A percentile compares a stretch with the other conserved stretches of the same genome.
phyloP scores from a whole-genome alignment of 2,797 vertebrate species.

The Synanceia verrucosa region DNA sequence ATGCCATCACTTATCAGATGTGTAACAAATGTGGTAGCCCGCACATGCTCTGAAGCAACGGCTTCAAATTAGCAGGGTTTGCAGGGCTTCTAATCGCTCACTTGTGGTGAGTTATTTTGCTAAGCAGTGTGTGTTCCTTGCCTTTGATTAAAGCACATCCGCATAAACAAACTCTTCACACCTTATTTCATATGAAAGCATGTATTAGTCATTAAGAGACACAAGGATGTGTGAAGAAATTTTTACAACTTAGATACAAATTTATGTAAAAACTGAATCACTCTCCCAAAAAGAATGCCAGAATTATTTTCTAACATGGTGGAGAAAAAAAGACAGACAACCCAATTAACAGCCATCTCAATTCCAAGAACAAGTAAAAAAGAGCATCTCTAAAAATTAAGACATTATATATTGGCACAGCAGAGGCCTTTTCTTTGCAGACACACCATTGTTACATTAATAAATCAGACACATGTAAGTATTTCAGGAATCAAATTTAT shows the following conservation, averaged over 20 bases:
- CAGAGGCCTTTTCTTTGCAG: neutral
- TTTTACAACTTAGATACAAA: too few species aligned
- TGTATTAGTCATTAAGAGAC: neutral
- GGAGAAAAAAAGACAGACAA: neutral
- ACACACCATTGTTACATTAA: neutral
- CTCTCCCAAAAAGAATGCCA: neutral
- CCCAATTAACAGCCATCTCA: too few species aligned
- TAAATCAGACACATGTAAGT: neutral
- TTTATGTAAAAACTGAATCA: neutral
- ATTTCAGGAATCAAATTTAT: neutral
- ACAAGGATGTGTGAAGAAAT: neutral
- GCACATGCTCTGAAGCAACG: neutral
- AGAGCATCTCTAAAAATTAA: neutral
- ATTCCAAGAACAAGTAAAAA: neutral
- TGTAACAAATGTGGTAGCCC: neutral
- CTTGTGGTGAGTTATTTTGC: neutral
- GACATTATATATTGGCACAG: neutral
- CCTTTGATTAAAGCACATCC: neutral
- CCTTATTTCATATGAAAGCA: neutral
- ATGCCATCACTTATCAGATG: slow-evolving; percentile 19
- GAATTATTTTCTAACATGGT: neutral
- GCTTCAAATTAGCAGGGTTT: slow-evolving; percentile 11
- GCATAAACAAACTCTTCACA: too few species aligned
- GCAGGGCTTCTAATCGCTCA: neutral
- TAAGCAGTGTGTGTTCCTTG: neutral